A percentile compares a stretch with the other conserved stretches of the same genome.
Conservation (phyloP, 2,888 invertebrate species). For the Fragum sueziense region DNA sequence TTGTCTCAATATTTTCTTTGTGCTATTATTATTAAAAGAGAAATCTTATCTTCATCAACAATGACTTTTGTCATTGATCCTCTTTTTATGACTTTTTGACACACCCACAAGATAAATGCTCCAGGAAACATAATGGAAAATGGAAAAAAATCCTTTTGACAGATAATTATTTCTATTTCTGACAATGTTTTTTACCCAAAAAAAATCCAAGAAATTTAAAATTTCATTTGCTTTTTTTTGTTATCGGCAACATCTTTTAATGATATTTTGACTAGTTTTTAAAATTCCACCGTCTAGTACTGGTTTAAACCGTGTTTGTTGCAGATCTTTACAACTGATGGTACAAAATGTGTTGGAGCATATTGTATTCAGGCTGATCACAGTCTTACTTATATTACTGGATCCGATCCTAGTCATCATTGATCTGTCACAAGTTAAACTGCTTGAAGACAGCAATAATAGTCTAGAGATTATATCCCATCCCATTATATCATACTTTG, state of each 20-base stretch:
- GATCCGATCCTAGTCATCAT: conserved; percentile 77
- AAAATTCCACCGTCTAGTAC: too few relatives aligned
- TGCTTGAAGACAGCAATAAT: conserved; percentile 56
- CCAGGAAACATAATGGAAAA: neutral
- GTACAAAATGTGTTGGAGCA: conserved; percentile 73
- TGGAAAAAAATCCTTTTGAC: neutral
- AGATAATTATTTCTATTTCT: neutral
- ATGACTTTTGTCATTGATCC: neutral
- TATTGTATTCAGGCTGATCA: conserved; percentile 75
- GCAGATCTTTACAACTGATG: conserved; percentile 67
- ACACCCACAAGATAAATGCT: neutral
- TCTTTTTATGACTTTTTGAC: neutral
- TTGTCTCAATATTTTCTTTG: too few relatives aligned
- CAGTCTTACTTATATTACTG: conserved; percentile 74
- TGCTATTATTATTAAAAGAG: neutral
- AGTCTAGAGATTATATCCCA: conserved; percentile 80
- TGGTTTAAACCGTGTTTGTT: too few relatives aligned
- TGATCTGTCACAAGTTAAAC: conserved; percentile 64
- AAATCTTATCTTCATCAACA: neutral
- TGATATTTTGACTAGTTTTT: too few relatives aligned
- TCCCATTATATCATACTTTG: conserved; percentile 81
- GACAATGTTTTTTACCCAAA: conserved; percentile 3
- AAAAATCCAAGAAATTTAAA: too few relatives aligned
- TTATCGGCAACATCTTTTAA: too few relatives aligned
- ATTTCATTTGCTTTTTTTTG: too few relatives aligned